phyloP scores from a whole-genome alignment of 2,888 invertebrate species.

The Acheta domesticus region DNA sequence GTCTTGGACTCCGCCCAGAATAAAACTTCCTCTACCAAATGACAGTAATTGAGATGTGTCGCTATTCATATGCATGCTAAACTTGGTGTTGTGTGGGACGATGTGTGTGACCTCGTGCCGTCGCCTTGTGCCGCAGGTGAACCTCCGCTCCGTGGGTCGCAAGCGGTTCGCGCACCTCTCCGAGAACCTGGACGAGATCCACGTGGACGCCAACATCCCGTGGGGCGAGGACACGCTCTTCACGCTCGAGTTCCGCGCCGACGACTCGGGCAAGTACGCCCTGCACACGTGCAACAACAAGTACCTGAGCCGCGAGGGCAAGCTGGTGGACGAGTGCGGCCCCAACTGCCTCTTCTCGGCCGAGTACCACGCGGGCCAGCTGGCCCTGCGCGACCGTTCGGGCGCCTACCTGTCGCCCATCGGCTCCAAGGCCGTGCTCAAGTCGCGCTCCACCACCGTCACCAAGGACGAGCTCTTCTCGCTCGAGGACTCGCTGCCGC shows the following conservation, averaged over 20 bases:
- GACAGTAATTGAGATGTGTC: no score
- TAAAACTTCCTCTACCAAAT: no score
- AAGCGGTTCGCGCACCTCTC: conserved; percentile 92
- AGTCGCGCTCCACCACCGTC: conserved; percentile 87
- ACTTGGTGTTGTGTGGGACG: no score
- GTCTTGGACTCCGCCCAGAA: no score
- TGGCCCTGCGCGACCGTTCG: conserved; percentile 67
- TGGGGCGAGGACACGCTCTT: conserved; percentile 97
- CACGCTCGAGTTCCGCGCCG: conserved; percentile 89
- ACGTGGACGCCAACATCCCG: conserved; percentile 93
- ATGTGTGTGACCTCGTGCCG: no score
- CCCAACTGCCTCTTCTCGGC: conserved; percentile 85
- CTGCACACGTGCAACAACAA: conserved; percentile 95
- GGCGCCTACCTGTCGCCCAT: conserved; percentile 93
- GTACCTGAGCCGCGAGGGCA: conserved; percentile 69
- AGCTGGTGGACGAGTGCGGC: conserved; percentile 58
- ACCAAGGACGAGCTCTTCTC: conserved; percentile 95
- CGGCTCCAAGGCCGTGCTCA: conserved; percentile 92
- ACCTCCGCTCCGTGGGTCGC: conserved; percentile 85
- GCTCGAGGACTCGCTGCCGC: conserved; percentile 92
- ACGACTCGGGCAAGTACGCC: conserved; percentile 87
- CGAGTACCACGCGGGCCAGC: conserved; percentile 88
- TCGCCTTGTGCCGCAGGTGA: conserved; percentile 59
- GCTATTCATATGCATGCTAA: no score
- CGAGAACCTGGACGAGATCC: conserved; percentile 86